Evolutionary conservation across 2,888 invertebrate genomes (phyloP).

Genomic region (Drosophila affinis): DNA sequence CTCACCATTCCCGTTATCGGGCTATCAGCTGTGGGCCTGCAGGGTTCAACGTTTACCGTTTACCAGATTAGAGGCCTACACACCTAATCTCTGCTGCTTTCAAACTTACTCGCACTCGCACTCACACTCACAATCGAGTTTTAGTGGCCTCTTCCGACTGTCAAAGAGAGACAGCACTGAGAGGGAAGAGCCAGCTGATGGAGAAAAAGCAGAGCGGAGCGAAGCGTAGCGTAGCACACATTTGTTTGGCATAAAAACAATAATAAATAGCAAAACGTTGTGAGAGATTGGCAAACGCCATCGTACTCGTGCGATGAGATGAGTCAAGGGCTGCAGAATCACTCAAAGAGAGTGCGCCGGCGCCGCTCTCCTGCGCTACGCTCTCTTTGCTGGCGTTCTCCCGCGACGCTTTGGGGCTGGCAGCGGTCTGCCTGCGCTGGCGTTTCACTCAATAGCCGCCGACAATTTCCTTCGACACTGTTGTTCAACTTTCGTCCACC

Average conservation of each 20-base stretch:
- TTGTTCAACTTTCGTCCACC: not conserved
- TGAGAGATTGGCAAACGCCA: slow-evolving; percentile 5
- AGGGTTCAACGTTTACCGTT: slow-evolving; percentile 29
- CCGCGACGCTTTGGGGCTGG: slow-evolving; percentile 16
- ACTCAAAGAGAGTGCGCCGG: slow-evolving; percentile 63
- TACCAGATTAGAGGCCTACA: slow-evolving; percentile 20
- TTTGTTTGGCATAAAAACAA: slow-evolving; percentile 75
- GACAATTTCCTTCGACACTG: not conserved
- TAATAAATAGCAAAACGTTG: slow-evolving; percentile 52
- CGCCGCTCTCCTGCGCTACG: slow-evolving; percentile 34
- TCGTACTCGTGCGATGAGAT: slow-evolving; percentile 26
- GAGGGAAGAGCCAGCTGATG: slow-evolving; percentile 9
- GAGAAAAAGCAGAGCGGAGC: not conserved
- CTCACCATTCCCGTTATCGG: slow-evolving; percentile 12
- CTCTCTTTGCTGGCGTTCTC: slow-evolving; percentile 17
- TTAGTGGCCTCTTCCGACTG: not conserved
- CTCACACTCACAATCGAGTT: slow-evolving; percentile 16
- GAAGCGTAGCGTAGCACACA: slow-evolving; percentile 25
- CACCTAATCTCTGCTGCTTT: not conserved
- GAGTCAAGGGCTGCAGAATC: slow-evolving; percentile 9
- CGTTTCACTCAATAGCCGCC: slow-evolving; percentile 41
- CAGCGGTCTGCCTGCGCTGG: slow-evolving; percentile 15
- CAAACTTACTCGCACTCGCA: slow-evolving; percentile 4
- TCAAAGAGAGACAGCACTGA: not conserved
- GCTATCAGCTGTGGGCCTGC: slow-evolving; percentile 32